Percentiles rank a stretch among this genome's conserved stretches.
phyloP scores from a whole-genome alignment of 2,113 vertebrate species.

The Alethe diademata region DNA sequence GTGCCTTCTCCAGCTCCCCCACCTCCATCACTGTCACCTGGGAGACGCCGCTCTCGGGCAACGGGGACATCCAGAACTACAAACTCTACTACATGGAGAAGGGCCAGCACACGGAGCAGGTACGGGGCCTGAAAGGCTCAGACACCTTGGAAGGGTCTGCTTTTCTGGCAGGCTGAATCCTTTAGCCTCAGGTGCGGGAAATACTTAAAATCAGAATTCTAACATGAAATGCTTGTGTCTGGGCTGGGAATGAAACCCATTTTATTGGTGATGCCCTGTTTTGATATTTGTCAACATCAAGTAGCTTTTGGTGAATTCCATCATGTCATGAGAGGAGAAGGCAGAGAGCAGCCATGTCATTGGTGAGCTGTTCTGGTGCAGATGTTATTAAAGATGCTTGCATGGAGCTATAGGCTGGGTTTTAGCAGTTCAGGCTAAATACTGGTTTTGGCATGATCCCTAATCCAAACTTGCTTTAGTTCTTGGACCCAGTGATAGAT shows the following conservation, averaged over 20 bases:
- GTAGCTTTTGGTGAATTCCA: background rate
- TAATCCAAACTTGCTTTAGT: background rate
- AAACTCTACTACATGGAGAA: constrained; percentile 95
- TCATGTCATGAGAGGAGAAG: rapidly evolving
- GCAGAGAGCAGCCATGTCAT: rapidly evolving
- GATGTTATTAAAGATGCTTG: too few species aligned
- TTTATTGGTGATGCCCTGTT: background rate
- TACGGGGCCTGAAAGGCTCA: constrained; percentile 23
- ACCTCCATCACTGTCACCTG: constrained; percentile 85
- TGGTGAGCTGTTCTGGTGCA: background rate
- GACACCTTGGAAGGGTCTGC: background rate
- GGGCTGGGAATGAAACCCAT: background rate
- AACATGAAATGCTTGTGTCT: rapidly evolving
- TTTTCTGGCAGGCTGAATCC: background rate
- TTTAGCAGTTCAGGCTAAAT: background rate
- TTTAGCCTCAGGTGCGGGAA: background rate
- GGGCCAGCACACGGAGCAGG: constrained; percentile 86
- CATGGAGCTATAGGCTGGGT: too few species aligned
- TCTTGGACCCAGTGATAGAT: background rate
- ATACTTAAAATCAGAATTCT: background rate
- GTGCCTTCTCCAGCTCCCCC: constrained; percentile 78
- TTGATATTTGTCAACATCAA: background rate
- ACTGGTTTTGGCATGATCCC: background rate
- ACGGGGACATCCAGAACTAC: constrained; percentile 93
- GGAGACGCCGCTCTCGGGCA: constrained; percentile 90